phyloP scores from a whole-genome alignment of 2,888 invertebrate species.

The Aphodius granarius region DNA sequence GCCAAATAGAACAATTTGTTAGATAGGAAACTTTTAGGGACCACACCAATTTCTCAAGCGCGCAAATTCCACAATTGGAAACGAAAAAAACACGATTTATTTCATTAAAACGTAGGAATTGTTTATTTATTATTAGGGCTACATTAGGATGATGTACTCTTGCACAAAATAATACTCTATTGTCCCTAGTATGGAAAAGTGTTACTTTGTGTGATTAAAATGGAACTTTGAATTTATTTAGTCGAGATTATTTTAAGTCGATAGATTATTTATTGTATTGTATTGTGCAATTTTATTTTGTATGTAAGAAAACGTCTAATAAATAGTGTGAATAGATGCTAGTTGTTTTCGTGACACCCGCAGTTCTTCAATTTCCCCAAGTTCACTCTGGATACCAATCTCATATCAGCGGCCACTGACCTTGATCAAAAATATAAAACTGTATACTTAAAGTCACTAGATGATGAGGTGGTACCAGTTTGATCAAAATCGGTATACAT shows the following conservation, averaged over 20 bases:
- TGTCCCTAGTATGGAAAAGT: background rate
- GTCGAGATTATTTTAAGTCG: background rate
- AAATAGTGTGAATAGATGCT: background rate
- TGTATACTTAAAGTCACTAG: no score
- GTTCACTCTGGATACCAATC: no score
- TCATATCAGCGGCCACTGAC: no score
- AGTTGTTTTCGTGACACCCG: background rate
- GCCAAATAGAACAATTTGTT: background rate
- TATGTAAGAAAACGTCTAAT: background rate
- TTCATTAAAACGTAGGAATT: background rate
- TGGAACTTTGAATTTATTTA: background rate
- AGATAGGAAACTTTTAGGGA: background rate
- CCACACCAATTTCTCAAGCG: background rate
- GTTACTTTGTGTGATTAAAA: background rate
- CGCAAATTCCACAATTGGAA: no score
- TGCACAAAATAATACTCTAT: background rate
- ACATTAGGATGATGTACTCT: background rate
- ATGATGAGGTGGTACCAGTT: no score
- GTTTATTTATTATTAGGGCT: background rate
- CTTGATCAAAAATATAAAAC: no score
- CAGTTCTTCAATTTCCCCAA: no score
- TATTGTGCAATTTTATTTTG: background rate
- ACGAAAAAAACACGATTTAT: background rate
- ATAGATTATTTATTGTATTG: background rate
- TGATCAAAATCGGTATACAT: no score